Evolutionary conservation across 1,140 invertebrate species (phyloP).

Genomic region (Lasioglossum baleicum): DNA sequence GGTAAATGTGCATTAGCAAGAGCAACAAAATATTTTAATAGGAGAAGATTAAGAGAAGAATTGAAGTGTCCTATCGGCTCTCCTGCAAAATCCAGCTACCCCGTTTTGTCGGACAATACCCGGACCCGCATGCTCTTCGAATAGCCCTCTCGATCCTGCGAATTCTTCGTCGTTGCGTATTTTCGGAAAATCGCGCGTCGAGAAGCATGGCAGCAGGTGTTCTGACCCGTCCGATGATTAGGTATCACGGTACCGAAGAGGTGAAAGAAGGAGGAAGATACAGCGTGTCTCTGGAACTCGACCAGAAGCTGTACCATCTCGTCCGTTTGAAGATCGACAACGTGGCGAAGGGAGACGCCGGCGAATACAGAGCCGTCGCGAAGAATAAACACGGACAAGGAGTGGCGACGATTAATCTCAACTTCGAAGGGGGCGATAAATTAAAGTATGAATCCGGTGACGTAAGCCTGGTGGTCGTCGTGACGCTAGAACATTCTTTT

Average conservation of each 20-base stretch:
- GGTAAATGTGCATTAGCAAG: too few species aligned
- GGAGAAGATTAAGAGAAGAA: too few species aligned
- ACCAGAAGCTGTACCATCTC: constrained; percentile 94
- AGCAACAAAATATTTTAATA: too few species aligned
- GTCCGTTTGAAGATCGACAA: constrained; percentile 91
- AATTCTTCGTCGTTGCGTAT: constrained; percentile 1
- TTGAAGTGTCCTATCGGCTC: too few species aligned
- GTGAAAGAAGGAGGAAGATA: constrained; percentile 89
- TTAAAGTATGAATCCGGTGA: constrained; percentile 85
- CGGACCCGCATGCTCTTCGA: too few species aligned
- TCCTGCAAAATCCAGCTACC: too few species aligned
- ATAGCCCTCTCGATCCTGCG: too few species aligned
- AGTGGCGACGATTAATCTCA: constrained; percentile 96
- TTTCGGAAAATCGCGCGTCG: constrained; percentile 15
- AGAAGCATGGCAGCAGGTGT: constrained; percentile 15
- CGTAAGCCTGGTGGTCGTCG: neutral
- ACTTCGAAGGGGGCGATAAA: constrained; percentile 94
- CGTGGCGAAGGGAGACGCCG: constrained; percentile 92
- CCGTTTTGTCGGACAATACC: too few species aligned
- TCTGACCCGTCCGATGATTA: constrained; percentile 73
- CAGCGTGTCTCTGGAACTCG: constrained; percentile 88
- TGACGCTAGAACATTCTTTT: constrained; percentile 16
- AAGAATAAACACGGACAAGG: constrained; percentile 96
- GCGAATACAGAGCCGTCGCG: constrained; percentile 95
- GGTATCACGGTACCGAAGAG: constrained; percentile 91